Evolutionary conservation across 2,888 invertebrate species (phyloP).

Genomic region (Blera fallax): DNA sequence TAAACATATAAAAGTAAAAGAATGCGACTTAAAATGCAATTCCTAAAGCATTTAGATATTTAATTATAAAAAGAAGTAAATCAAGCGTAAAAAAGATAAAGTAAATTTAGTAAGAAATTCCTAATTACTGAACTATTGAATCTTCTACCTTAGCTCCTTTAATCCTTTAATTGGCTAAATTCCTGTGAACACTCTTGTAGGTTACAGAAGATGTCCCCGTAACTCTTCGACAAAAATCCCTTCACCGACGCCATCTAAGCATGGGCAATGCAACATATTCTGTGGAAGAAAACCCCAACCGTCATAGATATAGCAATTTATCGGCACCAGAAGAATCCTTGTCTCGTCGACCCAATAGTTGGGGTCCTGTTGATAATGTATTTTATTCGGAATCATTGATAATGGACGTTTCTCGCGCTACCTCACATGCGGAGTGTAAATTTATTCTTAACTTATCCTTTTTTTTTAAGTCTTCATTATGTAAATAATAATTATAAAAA

Average conservation of each 20-base stretch:
- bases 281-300: constrained; percentile 75
- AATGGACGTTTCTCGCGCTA: constrained; percentile 88
- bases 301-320: constrained; percentile 78
- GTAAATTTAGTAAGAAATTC: too few species aligned
- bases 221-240: constrained; percentile 77
- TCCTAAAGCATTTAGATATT: too few species aligned
- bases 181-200: constrained; percentile 64
- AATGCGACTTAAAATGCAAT: too few species aligned
- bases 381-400: constrained; percentile 87
- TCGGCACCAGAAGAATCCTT: constrained; percentile 77
- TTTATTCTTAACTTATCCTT: constrained; percentile 62
- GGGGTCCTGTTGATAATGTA: constrained; percentile 81
- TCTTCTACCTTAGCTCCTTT: not conserved
- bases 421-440: constrained; percentile 96
- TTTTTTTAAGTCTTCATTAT: constrained; percentile 19
- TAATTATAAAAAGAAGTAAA: not conserved
- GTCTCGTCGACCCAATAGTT: constrained; percentile 79
- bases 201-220: constrained; percentile 76
- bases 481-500: constrained; percentile 34
- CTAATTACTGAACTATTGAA: not conserved
- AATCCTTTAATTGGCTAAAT: constrained; percentile 16
- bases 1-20: too few species aligned
- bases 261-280: constrained; percentile 79
- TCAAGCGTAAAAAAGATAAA: not conserved
- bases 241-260: constrained; percentile 80